Base-by-base conservation (phyloP, 2,113 vertebrate species). In the Ailuropoda melanoleuca region DNA sequence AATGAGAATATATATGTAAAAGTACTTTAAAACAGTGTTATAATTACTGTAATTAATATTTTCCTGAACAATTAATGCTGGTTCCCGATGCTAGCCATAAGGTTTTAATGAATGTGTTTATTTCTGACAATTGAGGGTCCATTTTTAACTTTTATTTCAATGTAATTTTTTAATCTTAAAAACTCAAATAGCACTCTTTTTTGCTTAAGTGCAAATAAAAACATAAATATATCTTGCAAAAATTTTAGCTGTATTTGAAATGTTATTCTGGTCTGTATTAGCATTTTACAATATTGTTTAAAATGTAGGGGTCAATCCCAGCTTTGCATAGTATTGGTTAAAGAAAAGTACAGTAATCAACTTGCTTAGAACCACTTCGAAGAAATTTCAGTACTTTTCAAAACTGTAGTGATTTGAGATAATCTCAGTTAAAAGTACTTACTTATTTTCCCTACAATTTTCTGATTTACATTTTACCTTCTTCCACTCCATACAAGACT, bases 151-250 rank as follows among this genome's bases (percentile, higher is more conserved):
- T 95, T 64, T 66, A 84, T 95, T 90, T 80, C 24, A 48, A 4
- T 96, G n/a, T 66, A 94, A 88, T 70, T 74, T 93, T 88, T 94
- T 80, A 43, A 87, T 80, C 31, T 96, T 96, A 89, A 89, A 95
- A 97, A 58, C 17, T 80, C 46, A 83, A 96, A 77, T 80, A 96
- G 31, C 31, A 90, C 13, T 85, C 9, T 81, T 97, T 84, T 89
- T 93, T 70, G 34, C 80, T 24, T 82, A 77, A 53, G 23, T 85
- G 10, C 29, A 91, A 78, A 90, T 90, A 88, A 95, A 90, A 90
- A 48, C 24, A 60, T 96, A 95, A 95, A 74, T 88, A 37, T 90
- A 64, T 88, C 50, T 91, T 93, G 18, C 14, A 96, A 31, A 75
- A 17, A 81, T 75, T 85, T 96, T 93, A 39, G 31, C 37, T 97